phyloP scores from a whole-genome alignment of 2,113 vertebrate species.

The Pseudonaja textilis region DNA sequence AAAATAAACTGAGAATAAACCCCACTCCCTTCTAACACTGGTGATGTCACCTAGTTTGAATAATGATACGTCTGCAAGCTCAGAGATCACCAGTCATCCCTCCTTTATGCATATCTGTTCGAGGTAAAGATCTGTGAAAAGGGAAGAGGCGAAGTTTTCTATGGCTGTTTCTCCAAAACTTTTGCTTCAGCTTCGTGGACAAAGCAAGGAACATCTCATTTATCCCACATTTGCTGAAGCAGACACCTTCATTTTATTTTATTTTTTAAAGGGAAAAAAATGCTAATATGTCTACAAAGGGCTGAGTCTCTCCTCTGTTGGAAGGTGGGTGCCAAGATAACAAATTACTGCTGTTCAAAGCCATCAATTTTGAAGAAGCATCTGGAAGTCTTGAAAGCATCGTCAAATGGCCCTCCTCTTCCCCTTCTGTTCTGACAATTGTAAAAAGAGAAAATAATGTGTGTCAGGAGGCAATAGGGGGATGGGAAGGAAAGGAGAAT shows the following conservation, averaged over 20 bases:
- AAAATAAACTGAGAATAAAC: neutral
- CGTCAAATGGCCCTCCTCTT: slow-evolving; percentile 49
- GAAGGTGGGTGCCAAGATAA: slow-evolving; percentile 54
- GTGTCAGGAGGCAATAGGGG: neutral
- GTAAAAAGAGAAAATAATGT: slow-evolving; percentile 47
- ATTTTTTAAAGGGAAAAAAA: slow-evolving; percentile 42
- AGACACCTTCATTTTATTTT: slow-evolving; percentile 54
- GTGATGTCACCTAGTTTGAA: no score
- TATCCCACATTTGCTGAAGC: neutral
- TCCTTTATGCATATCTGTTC: neutral
- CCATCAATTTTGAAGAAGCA: slow-evolving; percentile 67
- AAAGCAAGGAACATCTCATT: neutral
- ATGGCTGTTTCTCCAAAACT: slow-evolving; percentile 25
- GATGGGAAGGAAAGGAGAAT: neutral
- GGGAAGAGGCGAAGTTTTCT: neutral
- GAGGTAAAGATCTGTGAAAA: neutral
- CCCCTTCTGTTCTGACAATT: slow-evolving; percentile 46
- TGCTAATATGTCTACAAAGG: slow-evolving; percentile 58
- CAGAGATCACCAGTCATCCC: neutral
- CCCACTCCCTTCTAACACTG: no score
- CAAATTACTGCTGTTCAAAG: slow-evolving; percentile 63
- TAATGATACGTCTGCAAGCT: neutral
- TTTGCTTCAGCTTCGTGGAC: slow-evolving; percentile 46
- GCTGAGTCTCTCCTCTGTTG: slow-evolving; percentile 42
- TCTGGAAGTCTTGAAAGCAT: slow-evolving; percentile 67